Conservation (phyloP, 2,888 invertebrate genomes). For the Pseudolycoriella hygida region DNA sequence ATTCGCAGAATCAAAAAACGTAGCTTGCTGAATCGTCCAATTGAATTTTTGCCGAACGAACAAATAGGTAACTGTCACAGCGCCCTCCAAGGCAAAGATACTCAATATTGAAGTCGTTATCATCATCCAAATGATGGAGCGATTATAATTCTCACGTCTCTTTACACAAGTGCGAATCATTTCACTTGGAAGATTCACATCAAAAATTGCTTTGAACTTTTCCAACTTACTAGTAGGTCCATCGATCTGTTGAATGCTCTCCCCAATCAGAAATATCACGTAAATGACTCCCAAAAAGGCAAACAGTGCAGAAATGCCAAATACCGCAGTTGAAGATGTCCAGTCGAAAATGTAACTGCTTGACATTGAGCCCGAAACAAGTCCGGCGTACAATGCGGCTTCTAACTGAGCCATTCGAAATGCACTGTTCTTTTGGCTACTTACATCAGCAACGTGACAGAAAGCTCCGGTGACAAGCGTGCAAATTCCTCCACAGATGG, state of each 20-base stretch:
- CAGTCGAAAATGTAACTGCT: constrained; percentile 40
- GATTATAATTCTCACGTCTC: constrained; percentile 22
- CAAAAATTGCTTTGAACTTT: constrained; percentile 25
- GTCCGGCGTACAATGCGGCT: constrained; percentile 37
- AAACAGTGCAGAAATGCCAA: constrained; percentile 17
- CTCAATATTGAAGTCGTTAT: constrained; percentile 22
- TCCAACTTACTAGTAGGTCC: constrained; percentile 13
- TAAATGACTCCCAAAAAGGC: constrained; percentile 19
- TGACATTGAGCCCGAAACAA: constrained; percentile 38
- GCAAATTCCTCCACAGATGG: constrained; percentile 41
- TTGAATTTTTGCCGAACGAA: constrained; percentile 44
- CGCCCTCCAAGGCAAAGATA: constrained; percentile 24
- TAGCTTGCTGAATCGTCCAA: constrained; percentile 46
- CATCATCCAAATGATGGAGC: constrained; percentile 25
- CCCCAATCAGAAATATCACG: constrained; percentile 21
- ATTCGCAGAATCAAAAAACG: constrained; percentile 34
- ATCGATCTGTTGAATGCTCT: constrained; percentile 20
- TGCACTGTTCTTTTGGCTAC: constrained; percentile 38
- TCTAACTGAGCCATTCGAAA: constrained; percentile 46
- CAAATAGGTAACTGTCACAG: constrained; percentile 35
- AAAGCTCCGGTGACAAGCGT: constrained; percentile 41
- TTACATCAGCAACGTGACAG: constrained; percentile 49
- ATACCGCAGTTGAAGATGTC: constrained; percentile 20
- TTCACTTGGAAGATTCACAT: constrained; percentile 22
- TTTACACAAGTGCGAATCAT: constrained; percentile 23